These are phyloP conservation scores for Anguilla marmorata DNA, from an alignment of 2,797 vertebrate genomes.

Conservation along the genomic window DNA sequence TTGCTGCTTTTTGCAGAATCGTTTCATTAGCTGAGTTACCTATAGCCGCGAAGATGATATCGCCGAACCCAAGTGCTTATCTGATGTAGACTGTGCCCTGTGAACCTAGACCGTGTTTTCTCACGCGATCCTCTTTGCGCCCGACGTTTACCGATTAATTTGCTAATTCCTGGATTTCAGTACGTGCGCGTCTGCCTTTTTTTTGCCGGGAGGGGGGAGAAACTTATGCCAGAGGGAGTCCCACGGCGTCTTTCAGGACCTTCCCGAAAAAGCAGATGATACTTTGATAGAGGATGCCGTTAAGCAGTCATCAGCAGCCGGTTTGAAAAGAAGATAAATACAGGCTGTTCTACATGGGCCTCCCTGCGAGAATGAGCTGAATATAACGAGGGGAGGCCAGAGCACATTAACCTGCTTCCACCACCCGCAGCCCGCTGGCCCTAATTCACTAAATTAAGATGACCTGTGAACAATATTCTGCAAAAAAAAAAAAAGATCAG, in stretches of 20 bases:
- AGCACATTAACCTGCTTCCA: slow-evolving; percentile 33
- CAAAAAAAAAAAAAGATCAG: no score
- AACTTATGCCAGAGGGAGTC: slow-evolving; percentile 36
- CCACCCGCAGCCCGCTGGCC: not conserved
- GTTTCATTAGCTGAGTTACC: slow-evolving; percentile 47
- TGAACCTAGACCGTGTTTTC: slow-evolving; percentile 5
- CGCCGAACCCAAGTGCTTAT: slow-evolving; percentile 54
- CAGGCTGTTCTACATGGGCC: slow-evolving; percentile 56
- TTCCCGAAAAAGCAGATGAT: slow-evolving; percentile 56
- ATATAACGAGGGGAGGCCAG: slow-evolving; percentile 57
- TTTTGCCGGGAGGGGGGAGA: slow-evolving; percentile 1
- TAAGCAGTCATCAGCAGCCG: slow-evolving; percentile 70
- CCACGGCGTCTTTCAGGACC: slow-evolving; percentile 58
- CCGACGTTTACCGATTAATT: not conserved
- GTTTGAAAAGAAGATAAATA: slow-evolving; percentile 63
- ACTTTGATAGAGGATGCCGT: slow-evolving; percentile 71
- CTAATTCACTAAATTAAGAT: not conserved
- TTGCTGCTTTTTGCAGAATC: slow-evolving; percentile 20
- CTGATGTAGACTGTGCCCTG: slow-evolving; percentile 62
- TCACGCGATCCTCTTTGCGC: slow-evolving; percentile 35
- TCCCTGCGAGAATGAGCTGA: slow-evolving; percentile 44
- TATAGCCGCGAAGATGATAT: slow-evolving; percentile 42
- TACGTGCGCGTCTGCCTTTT: not conserved
- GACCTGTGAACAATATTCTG: no score
- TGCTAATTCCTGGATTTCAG: slow-evolving; percentile 25